These are phyloP conservation scores for Alauda arvensis DNA, from an alignment of 2,797 vertebrate genomes.

Conservation along the genomic window DNA sequence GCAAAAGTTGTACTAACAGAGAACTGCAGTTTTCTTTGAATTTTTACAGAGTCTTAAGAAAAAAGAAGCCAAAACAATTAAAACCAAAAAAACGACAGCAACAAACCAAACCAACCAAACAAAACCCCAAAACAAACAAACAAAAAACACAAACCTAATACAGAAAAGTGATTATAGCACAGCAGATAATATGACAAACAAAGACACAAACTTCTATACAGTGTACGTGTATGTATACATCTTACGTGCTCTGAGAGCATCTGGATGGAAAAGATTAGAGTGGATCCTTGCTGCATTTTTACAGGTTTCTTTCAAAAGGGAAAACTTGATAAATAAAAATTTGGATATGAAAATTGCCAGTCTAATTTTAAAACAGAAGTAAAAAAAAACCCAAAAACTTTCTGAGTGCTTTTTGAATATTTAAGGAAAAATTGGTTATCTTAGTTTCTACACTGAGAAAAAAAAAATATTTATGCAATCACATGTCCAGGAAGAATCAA, in stretches of 20 bases:
- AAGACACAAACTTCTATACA: background rate
- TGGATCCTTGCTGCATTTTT: background rate
- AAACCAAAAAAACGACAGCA: background rate
- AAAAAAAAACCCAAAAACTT: background rate
- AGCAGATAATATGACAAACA: background rate
- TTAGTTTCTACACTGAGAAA: background rate
- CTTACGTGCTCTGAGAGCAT: background rate
- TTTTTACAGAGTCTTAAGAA: background rate
- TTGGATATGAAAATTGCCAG: background rate
- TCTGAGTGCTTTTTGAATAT: background rate
- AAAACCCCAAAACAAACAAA: background rate
- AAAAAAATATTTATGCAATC: background rate
- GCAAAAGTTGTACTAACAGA: background rate
- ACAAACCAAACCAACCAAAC: background rate
- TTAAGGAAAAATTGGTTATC: background rate
- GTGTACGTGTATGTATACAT: accelerated
- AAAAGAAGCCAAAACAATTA: background rate
- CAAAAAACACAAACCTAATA: accelerated
- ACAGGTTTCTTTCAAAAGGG: background rate
- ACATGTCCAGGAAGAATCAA: background rate
- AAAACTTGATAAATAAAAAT: background rate
- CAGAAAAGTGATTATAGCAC: background rate
- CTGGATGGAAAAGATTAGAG: background rate
- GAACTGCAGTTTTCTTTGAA: background rate
- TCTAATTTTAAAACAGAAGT: background rate